These are phyloP conservation scores for Bembecia ichneumoniformis DNA, from an alignment of 2,888 invertebrate genomes.

Conservation along the genomic window DNA sequence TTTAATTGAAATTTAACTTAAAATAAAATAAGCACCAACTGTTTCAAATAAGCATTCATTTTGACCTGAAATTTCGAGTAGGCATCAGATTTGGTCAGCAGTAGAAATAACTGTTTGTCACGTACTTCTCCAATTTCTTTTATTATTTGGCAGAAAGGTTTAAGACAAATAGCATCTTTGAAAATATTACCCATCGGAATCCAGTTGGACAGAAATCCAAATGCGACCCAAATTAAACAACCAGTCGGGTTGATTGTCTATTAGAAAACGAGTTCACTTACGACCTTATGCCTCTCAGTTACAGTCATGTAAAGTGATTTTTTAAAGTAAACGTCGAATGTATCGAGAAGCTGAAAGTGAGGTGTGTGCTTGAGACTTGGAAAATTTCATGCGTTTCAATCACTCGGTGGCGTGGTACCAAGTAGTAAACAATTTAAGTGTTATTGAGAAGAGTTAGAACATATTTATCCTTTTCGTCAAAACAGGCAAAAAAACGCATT, in stretches of 20 bases:
- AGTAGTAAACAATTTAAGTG: slow-evolving; percentile 29
- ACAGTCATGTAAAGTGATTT: slow-evolving; percentile 54
- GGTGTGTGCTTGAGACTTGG: slow-evolving; percentile 69
- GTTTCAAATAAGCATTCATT: too few relatives aligned
- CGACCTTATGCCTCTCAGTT: slow-evolving; percentile 67
- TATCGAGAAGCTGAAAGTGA: slow-evolving; percentile 70
- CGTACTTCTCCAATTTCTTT: too few relatives aligned
- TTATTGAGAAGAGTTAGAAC: slow-evolving; percentile 34
- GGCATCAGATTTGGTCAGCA: too few relatives aligned
- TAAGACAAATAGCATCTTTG: not conserved
- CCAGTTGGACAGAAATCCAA: too few relatives aligned
- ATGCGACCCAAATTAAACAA: too few relatives aligned
- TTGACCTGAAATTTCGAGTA: too few relatives aligned
- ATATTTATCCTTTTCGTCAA: not conserved
- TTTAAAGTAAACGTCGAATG: slow-evolving; percentile 45
- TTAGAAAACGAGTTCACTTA: slow-evolving; percentile 21
- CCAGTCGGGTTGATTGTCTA: too few relatives aligned
- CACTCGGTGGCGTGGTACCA: slow-evolving; percentile 72
- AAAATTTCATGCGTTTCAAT: slow-evolving; percentile 67
- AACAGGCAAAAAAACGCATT: not conserved
- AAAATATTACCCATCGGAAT: too few relatives aligned
- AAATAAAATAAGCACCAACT: too few relatives aligned
- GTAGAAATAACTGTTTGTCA: too few relatives aligned
- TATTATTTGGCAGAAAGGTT: slow-evolving; percentile 6
- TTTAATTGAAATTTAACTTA: too few relatives aligned